A percentile compares a stretch with the other conserved stretches of the same genome.
phyloP scores from a whole-genome alignment of 2,888 invertebrate genomes.

The Hedya salicella region DNA sequence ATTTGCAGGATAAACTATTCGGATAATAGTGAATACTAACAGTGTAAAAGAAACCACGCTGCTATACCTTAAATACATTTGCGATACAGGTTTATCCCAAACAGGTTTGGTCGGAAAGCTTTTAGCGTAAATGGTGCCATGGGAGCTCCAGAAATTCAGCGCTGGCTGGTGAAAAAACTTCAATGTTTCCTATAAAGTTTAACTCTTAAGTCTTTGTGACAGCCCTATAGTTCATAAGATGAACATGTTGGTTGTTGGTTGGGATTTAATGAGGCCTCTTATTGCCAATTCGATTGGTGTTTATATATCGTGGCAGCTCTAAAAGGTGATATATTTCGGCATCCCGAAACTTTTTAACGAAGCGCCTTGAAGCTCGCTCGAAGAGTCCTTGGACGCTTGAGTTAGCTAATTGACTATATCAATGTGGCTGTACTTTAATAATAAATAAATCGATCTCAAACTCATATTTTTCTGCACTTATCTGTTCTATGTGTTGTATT shows the following conservation, averaged over 20 bases:
- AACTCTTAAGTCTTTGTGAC: conserved; percentile 19
- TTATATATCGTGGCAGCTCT: no score
- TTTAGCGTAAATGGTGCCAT: conserved; percentile 36
- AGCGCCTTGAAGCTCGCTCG: no score
- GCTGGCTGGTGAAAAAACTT: conserved; percentile 29
- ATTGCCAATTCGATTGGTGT: no score
- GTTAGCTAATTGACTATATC: no score
- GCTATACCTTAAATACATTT: conserved; percentile 34
- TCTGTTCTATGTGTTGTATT: no score
- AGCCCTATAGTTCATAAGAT: conserved; percentile 13
- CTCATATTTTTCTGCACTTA: no score
- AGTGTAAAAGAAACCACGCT: conserved; percentile 13
- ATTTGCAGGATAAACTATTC: conserved; percentile 4
- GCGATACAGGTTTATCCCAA: conserved; percentile 32
- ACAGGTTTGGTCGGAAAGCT: conserved; percentile 43
- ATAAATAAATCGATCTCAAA: no score
- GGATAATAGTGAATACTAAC: conserved; percentile 4
- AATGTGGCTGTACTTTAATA: no score
- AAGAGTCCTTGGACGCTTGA: no score
- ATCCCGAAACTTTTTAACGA: no score
- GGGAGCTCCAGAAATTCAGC: conserved; percentile 28
- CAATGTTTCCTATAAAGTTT: conserved; percentile 25
- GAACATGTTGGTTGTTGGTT: conserved; percentile 23
- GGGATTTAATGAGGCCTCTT: no score
- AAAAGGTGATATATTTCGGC: no score